Evolutionary conservation across 2,888 invertebrate genomes (phyloP), one percentile per base, ranked within the genome.

Genomic region (Pristionchus mayeri): DNA sequence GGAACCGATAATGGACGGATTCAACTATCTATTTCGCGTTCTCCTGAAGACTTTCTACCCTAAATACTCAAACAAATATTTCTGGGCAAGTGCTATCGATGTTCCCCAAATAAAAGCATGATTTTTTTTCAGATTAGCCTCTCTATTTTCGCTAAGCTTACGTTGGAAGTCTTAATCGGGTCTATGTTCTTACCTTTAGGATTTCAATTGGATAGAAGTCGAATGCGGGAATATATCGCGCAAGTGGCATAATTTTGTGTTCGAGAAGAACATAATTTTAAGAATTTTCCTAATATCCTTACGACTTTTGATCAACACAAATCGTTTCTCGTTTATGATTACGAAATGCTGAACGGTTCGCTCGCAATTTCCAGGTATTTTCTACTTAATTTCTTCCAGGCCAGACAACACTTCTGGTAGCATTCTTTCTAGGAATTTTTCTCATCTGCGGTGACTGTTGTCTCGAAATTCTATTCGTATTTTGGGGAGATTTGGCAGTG

Each of bases 1-100:
- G n/a, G n/a, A n/a, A n/a, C n/a, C 67, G 21, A 67, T 67, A 37
- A 34, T 67, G 34, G 67, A 67, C 18, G 67, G 67, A 9, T 67
- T 67, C 37, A 67, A 67, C 21, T 67, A 6, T 21, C 67, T 34
- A 34, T 37, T 16, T 21, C 67, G 67, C 3, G 37, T 67, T 13
- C 37, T 67, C 11, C 67, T 67, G 21, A 34, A 21, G 21, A 67
- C 37, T 3, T 67, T 67, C 21, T 37, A 67, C 18, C 67, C 67
- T 21, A 16, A 67, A 27, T 67, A 18, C 18, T 21, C 67, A 37
- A 67, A 67, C 37, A 67, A 67, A 37, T 21, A 18, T 21, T 37
- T 67, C 34, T 67, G 67, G 67, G 67, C 37, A 3, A 52, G 18
- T 21, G 16, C 13, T 6, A 52, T 21, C 16, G 3, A 21, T n/a